Conservation (phyloP, 2,113 vertebrate genomes). For the Forbesichthys papilliferus region DNA sequence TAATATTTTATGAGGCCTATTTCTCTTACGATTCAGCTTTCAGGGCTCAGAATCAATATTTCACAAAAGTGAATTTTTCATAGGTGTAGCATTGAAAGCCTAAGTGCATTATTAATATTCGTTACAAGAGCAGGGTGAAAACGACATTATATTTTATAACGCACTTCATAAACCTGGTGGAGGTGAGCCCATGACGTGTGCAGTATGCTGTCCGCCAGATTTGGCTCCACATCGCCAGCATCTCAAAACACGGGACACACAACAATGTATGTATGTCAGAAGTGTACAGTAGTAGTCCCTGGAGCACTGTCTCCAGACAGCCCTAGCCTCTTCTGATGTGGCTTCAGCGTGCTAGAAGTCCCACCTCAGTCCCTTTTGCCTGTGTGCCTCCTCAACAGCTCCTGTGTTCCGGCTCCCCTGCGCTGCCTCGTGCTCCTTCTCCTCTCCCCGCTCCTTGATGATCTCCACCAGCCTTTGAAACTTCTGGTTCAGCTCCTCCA, state of each 20-base stretch:
- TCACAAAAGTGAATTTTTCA: conserved; percentile 70
- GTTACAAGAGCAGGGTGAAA: conserved; percentile 59
- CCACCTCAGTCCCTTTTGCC: conserved; percentile 48
- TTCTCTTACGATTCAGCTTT: conserved; percentile 68
- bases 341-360: conserved; percentile 55
- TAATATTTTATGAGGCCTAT: conserved; percentile 72
- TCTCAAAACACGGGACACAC: conserved; percentile 17
- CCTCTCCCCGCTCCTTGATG: conserved; percentile 75
- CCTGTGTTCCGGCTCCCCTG: conserved; percentile 15
- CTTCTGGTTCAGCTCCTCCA: conserved; percentile 84
- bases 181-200: conserved; percentile 51
- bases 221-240: conserved; percentile 17
- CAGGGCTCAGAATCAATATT: conserved; percentile 72
- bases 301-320: conserved; percentile 31
- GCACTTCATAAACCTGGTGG: conserved; percentile 44
- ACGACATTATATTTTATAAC: conserved; percentile 52
- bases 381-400: conserved; percentile 27
- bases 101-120: conserved; percentile 69
- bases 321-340: conserved; percentile 5
- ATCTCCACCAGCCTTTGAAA: conserved; percentile 85
- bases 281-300: conserved; percentile 8
- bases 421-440: conserved; percentile 35
- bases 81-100: conserved; percentile 63
- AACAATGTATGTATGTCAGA: conserved; percentile 28
- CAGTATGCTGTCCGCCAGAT: conserved; percentile 31